phyloP scores from a whole-genome alignment of 92 coral and sea anemone species.

The Diadumene lineata region DNA sequence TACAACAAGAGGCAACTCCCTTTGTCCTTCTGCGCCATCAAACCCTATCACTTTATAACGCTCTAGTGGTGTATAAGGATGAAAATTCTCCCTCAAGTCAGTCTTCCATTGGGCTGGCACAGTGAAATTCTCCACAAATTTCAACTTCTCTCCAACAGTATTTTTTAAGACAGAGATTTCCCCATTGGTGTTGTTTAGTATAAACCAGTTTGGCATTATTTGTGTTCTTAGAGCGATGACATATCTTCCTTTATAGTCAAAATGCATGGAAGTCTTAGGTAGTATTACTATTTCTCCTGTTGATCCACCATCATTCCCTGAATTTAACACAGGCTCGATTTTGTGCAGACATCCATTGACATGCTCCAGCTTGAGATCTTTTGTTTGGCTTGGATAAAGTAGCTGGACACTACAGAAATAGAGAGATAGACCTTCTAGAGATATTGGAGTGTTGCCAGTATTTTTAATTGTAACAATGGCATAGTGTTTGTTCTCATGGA shows the following conservation, averaged over 20 bases:
- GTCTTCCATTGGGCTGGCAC: conserved; percentile 67
- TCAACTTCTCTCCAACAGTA: conserved; percentile 45
- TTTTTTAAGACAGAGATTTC: conserved; percentile 32
- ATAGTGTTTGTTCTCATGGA: background rate
- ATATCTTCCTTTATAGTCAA: conserved; percentile 34
- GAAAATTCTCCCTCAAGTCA: conserved; percentile 28
- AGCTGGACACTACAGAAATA: background rate
- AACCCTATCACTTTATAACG: conserved; percentile 45
- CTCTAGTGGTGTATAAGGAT: conserved; percentile 65
- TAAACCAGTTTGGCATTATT: conserved; percentile 71
- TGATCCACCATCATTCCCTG: conserved; percentile 33
- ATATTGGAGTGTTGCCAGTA: background rate
- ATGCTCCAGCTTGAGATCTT: conserved; percentile 34
- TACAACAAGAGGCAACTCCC: conserved; percentile 11
- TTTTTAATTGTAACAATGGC: background rate
- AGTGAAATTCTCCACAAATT: conserved; percentile 60
- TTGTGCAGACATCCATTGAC: conserved; percentile 65
- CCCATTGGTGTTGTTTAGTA: conserved; percentile 33
- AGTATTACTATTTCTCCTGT: no score
- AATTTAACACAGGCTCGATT: conserved; percentile 47
- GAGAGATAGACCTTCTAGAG: background rate
- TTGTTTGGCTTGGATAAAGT: background rate
- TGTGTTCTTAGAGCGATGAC: conserved; percentile 57
- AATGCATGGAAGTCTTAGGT: conserved; percentile 20
- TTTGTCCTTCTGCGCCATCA: conserved; percentile 17